Conservation (phyloP, 2,888 invertebrate genomes). For the Bimastos eiseni region DNA sequence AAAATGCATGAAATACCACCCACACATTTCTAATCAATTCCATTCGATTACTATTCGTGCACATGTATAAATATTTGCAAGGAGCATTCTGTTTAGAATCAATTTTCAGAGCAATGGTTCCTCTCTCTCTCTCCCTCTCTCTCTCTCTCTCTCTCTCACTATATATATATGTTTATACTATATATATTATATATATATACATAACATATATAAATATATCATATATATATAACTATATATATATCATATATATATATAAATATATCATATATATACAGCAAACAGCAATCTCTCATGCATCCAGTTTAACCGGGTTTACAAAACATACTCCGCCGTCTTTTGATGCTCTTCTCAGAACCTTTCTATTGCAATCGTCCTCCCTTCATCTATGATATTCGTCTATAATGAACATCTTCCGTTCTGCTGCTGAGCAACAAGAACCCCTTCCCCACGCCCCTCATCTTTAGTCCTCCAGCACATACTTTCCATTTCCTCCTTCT, state of each 20-base stretch:
- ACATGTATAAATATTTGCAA: background rate
- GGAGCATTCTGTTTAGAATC: background rate
- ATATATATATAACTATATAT: too few species aligned
- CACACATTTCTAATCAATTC: background rate
- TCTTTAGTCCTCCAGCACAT: background rate
- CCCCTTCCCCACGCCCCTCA: background rate
- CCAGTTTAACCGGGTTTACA: background rate
- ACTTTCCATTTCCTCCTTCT: background rate
- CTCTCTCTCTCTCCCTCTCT: too few species aligned
- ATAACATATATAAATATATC: too few species aligned
- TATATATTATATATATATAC: too few species aligned
- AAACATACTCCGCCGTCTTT: background rate
- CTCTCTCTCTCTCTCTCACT: too few species aligned
- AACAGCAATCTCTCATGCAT: background rate
- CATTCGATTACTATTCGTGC: background rate
- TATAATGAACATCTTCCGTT: too few species aligned
- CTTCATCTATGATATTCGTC: too few species aligned
- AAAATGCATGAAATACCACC: background rate
- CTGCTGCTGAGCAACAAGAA: too few species aligned
- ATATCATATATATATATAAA: too few species aligned
- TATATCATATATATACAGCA: background rate
- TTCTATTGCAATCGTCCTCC: background rate
- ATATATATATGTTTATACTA: too few species aligned
- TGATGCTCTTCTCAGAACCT: background rate
- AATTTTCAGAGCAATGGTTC: background rate